phyloP scores from a whole-genome alignment of 2,113 vertebrate species.

The Danio rerio region DNA sequence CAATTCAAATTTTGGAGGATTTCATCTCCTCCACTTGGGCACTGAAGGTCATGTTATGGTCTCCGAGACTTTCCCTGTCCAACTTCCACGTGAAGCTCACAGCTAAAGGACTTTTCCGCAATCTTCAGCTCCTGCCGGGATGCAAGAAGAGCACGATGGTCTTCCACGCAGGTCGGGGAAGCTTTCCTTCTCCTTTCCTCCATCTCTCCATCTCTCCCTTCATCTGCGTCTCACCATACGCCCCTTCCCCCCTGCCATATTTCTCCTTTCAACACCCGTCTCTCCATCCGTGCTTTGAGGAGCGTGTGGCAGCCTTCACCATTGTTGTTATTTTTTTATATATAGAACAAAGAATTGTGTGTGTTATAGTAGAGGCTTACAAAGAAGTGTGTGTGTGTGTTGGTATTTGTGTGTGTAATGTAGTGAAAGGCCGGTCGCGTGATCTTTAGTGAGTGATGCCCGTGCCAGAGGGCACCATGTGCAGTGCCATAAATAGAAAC shows the following conservation, averaged over 20 bases:
- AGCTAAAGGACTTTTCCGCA: constrained; percentile 89
- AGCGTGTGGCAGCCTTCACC: not conserved
- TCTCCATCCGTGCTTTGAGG: constrained; percentile 36
- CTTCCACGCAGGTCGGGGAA: constrained; percentile 89
- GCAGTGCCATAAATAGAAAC: constrained; percentile 39
- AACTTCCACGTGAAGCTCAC: constrained; percentile 92
- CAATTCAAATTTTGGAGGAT: constrained; percentile 14
- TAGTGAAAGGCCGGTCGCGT: constrained; percentile 19
- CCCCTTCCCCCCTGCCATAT: constrained; percentile 8
- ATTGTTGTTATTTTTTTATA: constrained; percentile 24
- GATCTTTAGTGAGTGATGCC: constrained; percentile 32
- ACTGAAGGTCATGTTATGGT: constrained; percentile 89
- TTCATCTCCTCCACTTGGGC: constrained; percentile 13
- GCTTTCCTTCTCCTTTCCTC: not conserved
- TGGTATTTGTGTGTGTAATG: constrained; percentile 28
- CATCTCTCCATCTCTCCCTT: not conserved
- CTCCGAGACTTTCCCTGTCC: constrained; percentile 89
- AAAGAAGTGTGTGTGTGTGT: constrained; percentile 34
- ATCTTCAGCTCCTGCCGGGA: constrained; percentile 85
- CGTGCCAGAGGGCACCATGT: constrained; percentile 49
- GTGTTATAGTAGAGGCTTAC: constrained; percentile 20
- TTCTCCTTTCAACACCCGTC: constrained; percentile 26
- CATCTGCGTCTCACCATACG: not conserved
- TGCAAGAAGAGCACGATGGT: constrained; percentile 86
- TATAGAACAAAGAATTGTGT: constrained; percentile 28